Evolutionary conservation across 2,888 invertebrate species (phyloP).

Genomic region (Mycalesis mineus): DNA sequence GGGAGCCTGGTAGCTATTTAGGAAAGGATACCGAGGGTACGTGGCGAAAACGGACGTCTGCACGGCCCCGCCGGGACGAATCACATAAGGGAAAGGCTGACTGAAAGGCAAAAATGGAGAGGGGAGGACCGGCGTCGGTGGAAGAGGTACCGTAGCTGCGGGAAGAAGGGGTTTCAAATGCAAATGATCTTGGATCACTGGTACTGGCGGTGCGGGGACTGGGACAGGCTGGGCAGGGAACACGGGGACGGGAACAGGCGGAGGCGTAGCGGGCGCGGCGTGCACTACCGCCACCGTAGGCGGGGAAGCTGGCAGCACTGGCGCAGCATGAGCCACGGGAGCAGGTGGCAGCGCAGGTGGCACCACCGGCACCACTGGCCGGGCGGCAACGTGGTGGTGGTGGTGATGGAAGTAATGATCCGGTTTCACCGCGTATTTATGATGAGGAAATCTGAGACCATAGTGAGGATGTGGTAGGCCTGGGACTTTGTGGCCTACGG

Average conservation of each 20-base stretch:
- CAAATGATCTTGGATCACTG: constrained; percentile 43
- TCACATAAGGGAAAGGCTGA: constrained; percentile 47
- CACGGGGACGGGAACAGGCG: constrained; percentile 23
- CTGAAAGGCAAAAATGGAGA: constrained; percentile 35
- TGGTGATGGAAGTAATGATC: constrained; percentile 68
- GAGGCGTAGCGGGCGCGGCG: constrained; percentile 42
- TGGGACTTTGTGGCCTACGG: constrained; percentile 57
- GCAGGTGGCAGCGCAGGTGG: constrained; percentile 18
- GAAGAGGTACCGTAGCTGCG: constrained; percentile 44
- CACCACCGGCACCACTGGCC: constrained; percentile 51
- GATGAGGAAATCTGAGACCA: constrained; percentile 58
- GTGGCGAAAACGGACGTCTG: constrained; percentile 69
- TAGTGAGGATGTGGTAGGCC: constrained; percentile 60
- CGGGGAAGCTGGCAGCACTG: constrained; percentile 46
- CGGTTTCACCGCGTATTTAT: constrained; percentile 51
- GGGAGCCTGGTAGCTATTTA: constrained; percentile 51
- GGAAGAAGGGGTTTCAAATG: constrained; percentile 48
- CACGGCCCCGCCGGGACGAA: constrained; percentile 66
- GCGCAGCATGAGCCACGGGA: constrained; percentile 35
- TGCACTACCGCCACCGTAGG: constrained; percentile 47
- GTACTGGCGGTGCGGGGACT: constrained; percentile 42
- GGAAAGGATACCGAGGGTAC: constrained; percentile 64
- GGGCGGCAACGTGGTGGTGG: constrained; percentile 62
- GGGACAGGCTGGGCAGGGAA: constrained; percentile 36
- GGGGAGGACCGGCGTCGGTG: constrained; percentile 41